Evolutionary conservation across 2,888 invertebrate genomes (phyloP), one percentile per base, ranked within the genome.

Genomic region (Callyntrura guangdongensis): DNA sequence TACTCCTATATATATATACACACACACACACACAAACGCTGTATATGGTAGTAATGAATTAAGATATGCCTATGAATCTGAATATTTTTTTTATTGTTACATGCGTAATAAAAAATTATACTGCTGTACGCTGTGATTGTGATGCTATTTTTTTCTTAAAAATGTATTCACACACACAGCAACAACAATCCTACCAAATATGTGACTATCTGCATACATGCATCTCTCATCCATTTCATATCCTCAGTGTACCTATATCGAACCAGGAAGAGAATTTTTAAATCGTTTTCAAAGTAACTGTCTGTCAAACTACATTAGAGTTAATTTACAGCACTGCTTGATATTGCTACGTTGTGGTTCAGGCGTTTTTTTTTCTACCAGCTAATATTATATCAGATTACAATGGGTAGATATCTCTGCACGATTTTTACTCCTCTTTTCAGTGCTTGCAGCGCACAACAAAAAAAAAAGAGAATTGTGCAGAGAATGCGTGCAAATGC

Each of bases 231-330:
- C 20, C n/a, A 5, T 4, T 45, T 14, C 69, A 69, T 36, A 69
- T n/a, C 36, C 14, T 45, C 14, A 36, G 8, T 20, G 22, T 47
- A 47, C 56, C 61, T 61, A 59, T 82, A 89, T 88, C 86, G 89
- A 91, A 91, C 91, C 91, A 91, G 91, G 91, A 91, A 91, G 91
- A 86, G 89, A 91, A 85, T 79, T 91, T 91, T 89, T 79, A 89
- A 89, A 85, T 79, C 67, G 85, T 84, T 89, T 89, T 89, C 56
- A 89, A 89, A 89, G 79, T 84, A 61, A 89, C 67, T 89, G 45
- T 11, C 86, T 74, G 25, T 53, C 56, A 45, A 86, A 45, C 14
- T 69, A 74, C 74, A 74, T 67, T 64, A 84, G 27, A 89, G 84
- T 84, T 89, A 89, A 84, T 89, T 83, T 84, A 77, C 64, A 84